Base-by-base conservation (phyloP, 1,140 invertebrate genomes). In the Mamestra configurata region DNA sequence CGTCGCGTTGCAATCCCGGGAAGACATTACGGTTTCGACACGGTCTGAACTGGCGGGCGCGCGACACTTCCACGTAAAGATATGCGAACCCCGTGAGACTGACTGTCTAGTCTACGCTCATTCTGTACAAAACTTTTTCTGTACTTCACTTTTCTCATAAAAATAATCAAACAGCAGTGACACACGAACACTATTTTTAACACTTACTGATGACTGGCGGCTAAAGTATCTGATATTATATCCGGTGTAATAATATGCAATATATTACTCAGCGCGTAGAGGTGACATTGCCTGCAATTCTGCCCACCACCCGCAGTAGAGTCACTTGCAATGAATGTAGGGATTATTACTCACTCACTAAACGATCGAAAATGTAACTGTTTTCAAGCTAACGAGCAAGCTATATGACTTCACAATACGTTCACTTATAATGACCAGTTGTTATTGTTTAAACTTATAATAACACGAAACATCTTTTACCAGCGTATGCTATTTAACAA, bases 1-100 rank as follows among this genome's bases (percentile, higher is more conserved):
- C 88, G 85, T 84, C 72, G 79, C 80, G 84, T 83, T 70, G 79
- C 73, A 46, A 76, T 89, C 86, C 82, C 85, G 84, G 84, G 88
- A 89, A 89, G 59, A 86, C 81, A 84, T 86, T 84, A 89, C 76
- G 24, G 66, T 87, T 88, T 88, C 86, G 86, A 87, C 85, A 89
- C 82, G 85, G 79, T 84, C 76, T 49, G 73, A 75, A 82, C 83
- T 78, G 57, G 77, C 73, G 73, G 35, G 37, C 31, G 15, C 22
- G 49, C 53, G 31, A 61, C 77, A 70, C 79, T 92, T 93, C 90
- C 86, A 87, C 77, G 89, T 90, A 92, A 68, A 79, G 88, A 82
- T 59, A 92, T 79, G 78, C 77, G 91, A 92, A 86, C 75, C 86
- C 35, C 70, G 64, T 73, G 73, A 57, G 49, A 77, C 75, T 31